Base-by-base conservation (phyloP, 2,888 invertebrate genomes). In the Spisula solida region DNA sequence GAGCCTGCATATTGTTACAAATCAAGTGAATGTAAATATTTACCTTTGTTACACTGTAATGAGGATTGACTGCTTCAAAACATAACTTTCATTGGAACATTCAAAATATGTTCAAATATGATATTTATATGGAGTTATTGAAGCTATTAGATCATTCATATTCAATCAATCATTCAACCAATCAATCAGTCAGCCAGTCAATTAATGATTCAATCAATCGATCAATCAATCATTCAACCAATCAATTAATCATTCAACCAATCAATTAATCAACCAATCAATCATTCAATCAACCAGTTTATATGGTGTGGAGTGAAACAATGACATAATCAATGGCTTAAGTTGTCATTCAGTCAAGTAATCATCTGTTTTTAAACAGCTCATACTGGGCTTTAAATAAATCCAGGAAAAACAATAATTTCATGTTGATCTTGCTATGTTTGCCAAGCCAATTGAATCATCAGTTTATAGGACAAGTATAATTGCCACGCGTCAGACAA, bases 391-490 rank as follows among this genome's bases (percentile, higher is more conserved):
- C 34, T n/a, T 47, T 66, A 66, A 82, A 34, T n/a, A n/a, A 78
- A n/a, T 34, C 34, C 48, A 14, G 25, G 79, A 82, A 56, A 79
- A 86, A 87, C 78, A 79, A 82, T 82, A 82, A 78, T 87, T 86
- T 87, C 79, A 82, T 87, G 82, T 82, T 83, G 83, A 87, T 87
- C 82, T 87, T 25, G 51, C 82, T 56, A 56, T 87, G 87, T 87
- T 87, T 87, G 87, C 78, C 87, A 78, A 82, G 87, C 82, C 87
- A 82, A 87, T 85, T 85, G 85, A 88, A 88, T 88, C 81, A 84
- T 88, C 88, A 81, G 88, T 88, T 85, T 88, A 82, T 88, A 85
- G 85, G 88, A 88, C 88, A 88, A 85, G 85, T 82, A 85, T 88
- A 88, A 88, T 88, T 88, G 85, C 85, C 82, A 56, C 78, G 66